Percentiles rank a stretch among this genome's conserved stretches.
Evolutionary conservation across 1,140 invertebrate genomes (phyloP).

Genomic region (Drosophila sechellia): DNA sequence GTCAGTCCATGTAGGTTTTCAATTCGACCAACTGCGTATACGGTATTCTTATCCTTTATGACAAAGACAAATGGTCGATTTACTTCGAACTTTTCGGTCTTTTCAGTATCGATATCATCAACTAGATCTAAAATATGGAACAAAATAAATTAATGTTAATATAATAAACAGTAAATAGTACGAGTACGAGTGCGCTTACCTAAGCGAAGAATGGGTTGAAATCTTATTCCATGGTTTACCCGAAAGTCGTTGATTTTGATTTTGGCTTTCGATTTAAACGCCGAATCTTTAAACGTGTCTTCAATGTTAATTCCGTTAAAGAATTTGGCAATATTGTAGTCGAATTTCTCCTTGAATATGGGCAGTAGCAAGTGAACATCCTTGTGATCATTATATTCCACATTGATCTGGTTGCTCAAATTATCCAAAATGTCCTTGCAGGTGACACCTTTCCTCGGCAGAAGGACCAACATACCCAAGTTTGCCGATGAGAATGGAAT

Average conservation of each 20-base stretch:
- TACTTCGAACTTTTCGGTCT: not conserved
- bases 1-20: not conserved
- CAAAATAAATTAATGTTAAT: not conserved
- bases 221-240: not conserved
- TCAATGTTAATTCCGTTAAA: not conserved
- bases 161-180: not conserved
- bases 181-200: not conserved
- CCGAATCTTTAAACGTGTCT: not conserved
- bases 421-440: not conserved
- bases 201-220: not conserved
- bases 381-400: not conserved
- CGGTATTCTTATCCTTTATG: not conserved
- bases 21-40: constrained; percentile 2
- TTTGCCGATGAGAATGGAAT: not conserved
- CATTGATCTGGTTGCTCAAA: not conserved
- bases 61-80: not conserved
- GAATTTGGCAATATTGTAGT: not conserved
- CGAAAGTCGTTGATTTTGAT: not conserved
- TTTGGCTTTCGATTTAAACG: not conserved
- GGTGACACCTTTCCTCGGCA: not conserved
- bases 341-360: not conserved
- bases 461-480: not conserved
- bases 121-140: not conserved
- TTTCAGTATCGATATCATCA: not conserved
- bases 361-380: not conserved